Percentiles rank a stretch among this genome's conserved stretches.
These are phyloP conservation scores for Phyllotis vaccarum DNA, from an alignment of 2,797 vertebrate species.

Conservation along the genomic window DNA sequence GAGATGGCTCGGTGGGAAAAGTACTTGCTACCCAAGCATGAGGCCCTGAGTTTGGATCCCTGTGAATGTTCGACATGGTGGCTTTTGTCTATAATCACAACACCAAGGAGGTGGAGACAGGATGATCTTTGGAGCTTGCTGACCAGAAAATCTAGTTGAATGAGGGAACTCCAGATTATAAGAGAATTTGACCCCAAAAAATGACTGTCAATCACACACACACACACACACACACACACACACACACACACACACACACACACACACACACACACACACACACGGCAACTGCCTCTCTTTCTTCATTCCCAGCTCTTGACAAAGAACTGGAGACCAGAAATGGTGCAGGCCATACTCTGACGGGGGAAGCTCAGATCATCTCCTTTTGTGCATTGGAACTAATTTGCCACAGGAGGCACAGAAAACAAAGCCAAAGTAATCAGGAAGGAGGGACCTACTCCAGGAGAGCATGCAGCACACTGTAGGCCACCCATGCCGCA, in stretches of 20 bases:
- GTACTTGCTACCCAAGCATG: neutral
- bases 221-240: neutral
- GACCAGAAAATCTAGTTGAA: neutral
- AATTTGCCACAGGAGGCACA: neutral
- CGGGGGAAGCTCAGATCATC: neutral
- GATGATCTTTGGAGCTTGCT: neutral
- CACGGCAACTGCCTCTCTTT: neutral
- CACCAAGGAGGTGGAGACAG: no score
- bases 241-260: neutral
- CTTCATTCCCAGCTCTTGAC: neutral
- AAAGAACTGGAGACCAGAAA: neutral
- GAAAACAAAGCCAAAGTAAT: neutral
- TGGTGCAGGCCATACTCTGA: neutral
- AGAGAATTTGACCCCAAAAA: neutral
- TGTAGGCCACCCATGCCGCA: slow-evolving; percentile 19
- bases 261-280: neutral
- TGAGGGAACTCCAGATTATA: neutral
- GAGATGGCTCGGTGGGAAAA: neutral
- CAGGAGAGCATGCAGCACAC: neutral
- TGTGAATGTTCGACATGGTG: neutral
- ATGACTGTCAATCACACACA: neutral
- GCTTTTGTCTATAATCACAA: neutral
- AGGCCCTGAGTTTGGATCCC: neutral
- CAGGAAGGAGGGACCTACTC: neutral
- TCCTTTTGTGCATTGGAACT: neutral